Percentiles rank a stretch among this genome's conserved stretches.
Evolutionary conservation across 1,140 invertebrate genomes (phyloP).

Genomic region (Phocides pigmalion): DNA sequence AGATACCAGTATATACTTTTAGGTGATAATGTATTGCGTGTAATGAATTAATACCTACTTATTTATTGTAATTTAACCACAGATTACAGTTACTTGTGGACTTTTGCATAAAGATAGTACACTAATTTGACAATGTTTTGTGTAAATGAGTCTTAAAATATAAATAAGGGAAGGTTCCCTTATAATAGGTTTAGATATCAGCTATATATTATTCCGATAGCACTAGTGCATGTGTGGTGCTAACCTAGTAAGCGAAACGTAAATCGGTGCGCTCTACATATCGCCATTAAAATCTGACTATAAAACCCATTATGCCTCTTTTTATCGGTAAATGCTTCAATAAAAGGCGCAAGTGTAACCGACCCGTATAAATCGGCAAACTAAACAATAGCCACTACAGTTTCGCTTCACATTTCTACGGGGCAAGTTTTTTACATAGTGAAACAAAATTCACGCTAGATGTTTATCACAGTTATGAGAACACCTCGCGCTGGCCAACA

Average conservation of each 20-base stretch:
- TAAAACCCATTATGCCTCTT: slow-evolving; percentile 79
- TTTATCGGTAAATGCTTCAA: slow-evolving; percentile 82
- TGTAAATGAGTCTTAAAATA: no score
- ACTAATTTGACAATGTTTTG: no score
- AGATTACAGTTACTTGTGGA: no score
- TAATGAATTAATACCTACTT: no score
- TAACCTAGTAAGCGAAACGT: slow-evolving; percentile 54
- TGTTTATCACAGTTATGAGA: slow-evolving; percentile 81
- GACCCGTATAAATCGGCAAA: slow-evolving; percentile 82
- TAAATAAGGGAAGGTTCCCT: no score
- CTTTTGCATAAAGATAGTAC: no score
- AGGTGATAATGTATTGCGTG: background rate
- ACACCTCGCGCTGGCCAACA: slow-evolving; percentile 71
- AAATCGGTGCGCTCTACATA: slow-evolving; percentile 62
- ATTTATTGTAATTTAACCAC: no score
- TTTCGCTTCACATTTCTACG: slow-evolving; percentile 77
- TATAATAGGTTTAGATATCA: no score
- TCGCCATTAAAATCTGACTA: slow-evolving; percentile 77
- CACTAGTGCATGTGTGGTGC: slow-evolving; percentile 1
- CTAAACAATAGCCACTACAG: slow-evolving; percentile 79
- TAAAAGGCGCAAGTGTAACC: slow-evolving; percentile 82
- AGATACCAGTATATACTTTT: no score
- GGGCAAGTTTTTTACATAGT: slow-evolving; percentile 72
- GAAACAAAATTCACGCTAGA: slow-evolving; percentile 64
- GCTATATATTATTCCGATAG: slow-evolving; percentile 2